Evolutionary conservation across 2,113 vertebrate species (phyloP).

Genomic region (Dipodomys stephensi): DNA sequence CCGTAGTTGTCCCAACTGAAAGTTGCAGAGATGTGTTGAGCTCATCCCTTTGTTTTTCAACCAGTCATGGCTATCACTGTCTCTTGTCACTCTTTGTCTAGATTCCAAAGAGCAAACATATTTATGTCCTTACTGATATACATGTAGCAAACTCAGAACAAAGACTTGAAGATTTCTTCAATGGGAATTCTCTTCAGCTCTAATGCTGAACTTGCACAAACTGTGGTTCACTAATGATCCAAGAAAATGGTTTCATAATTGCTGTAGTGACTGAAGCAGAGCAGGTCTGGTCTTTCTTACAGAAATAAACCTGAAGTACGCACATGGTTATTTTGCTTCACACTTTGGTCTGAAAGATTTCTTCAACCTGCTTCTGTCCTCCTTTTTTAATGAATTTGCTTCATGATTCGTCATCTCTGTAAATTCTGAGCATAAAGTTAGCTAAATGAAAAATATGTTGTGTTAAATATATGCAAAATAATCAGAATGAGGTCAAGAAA

Average conservation of each 20-base stretch:
- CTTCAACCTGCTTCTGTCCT: background rate
- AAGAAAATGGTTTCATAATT: background rate
- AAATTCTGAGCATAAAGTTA: background rate
- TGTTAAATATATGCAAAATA: background rate
- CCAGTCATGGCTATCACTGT: background rate
- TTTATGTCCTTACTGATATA: background rate
- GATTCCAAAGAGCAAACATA: background rate
- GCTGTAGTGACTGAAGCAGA: background rate
- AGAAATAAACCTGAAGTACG: background rate
- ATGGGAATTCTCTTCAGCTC: background rate
- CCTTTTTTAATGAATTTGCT: background rate
- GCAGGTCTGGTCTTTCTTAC: background rate
- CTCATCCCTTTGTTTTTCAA: background rate
- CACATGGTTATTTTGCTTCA: background rate
- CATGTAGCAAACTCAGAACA: background rate
- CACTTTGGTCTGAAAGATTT: background rate
- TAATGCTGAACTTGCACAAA: background rate
- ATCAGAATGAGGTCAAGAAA: conserved; percentile 7
- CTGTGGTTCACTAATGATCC: background rate
- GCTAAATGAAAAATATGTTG: background rate
- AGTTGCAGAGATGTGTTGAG: background rate
- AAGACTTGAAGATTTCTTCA: background rate
- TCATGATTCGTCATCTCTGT: background rate
- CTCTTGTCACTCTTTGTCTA: background rate
- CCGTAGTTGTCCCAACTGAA: background rate